A percentile compares a stretch with the other conserved stretches of the same genome.
phyloP scores from a whole-genome alignment of 2,113 vertebrate genomes.

The Balaeniceps rex region DNA sequence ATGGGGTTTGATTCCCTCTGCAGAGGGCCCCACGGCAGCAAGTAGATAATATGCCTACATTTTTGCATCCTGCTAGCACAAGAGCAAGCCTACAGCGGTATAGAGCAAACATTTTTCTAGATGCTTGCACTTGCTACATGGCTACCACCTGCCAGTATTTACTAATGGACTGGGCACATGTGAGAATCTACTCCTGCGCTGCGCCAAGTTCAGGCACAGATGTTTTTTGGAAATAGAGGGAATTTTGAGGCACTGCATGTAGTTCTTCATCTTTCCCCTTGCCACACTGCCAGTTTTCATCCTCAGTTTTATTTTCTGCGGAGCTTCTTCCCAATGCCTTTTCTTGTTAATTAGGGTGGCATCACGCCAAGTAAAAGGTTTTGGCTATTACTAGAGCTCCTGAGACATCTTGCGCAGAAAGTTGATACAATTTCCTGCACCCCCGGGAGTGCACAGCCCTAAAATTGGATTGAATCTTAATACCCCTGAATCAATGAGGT shows the following conservation, averaged over 20 bases:
- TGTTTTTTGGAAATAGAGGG: neutral
- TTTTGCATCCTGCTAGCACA: neutral
- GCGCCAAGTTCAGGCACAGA: neutral
- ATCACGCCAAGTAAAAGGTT: neutral
- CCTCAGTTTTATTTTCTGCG: neutral
- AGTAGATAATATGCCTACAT: neutral
- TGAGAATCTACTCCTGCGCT: neutral
- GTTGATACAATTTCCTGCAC: neutral
- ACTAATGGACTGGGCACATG: neutral
- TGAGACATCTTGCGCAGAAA: constrained; percentile 17
- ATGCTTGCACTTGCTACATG: neutral
- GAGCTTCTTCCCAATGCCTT: neutral
- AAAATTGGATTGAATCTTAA: constrained; percentile 24
- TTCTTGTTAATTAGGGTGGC: constrained; percentile 7
- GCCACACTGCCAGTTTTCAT: neutral
- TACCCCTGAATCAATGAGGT: neutral
- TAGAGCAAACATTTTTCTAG: neutral
- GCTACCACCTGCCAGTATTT: neutral
- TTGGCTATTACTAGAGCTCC: neutral
- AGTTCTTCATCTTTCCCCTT: neutral
- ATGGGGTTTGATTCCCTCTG: neutral
- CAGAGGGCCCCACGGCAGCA: neutral
- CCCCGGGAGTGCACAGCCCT: neutral
- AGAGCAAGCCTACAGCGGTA: neutral
- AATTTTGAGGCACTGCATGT: neutral